A percentile compares a stretch with the other conserved stretches of the same genome.
phyloP scores from a whole-genome alignment of 2,113 vertebrate genomes.

The Megaptera novaeangliae region DNA sequence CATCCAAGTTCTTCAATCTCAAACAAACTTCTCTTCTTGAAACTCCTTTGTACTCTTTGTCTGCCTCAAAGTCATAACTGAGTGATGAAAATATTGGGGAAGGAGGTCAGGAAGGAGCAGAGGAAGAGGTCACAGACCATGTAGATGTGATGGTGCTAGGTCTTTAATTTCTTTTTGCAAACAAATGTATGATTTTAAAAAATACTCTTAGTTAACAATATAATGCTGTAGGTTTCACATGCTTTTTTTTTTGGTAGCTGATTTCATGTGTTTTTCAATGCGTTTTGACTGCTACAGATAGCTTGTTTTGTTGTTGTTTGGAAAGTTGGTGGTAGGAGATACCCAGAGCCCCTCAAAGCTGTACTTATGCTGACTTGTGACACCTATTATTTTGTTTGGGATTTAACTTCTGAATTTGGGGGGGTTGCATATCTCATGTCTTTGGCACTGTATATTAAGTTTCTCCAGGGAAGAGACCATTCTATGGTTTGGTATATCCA shows the following conservation, averaged over 20 bases:
- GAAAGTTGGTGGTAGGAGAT: neutral
- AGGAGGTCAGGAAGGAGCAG: neutral
- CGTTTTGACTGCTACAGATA: neutral
- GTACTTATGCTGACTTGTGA: neutral
- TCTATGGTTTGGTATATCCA: neutral
- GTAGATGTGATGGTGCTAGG: neutral
- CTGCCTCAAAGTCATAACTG: neutral
- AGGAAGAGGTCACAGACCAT: neutral
- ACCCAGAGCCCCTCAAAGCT: neutral
- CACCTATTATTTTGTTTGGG: neutral
- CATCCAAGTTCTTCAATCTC: neutral
- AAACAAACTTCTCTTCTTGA: neutral
- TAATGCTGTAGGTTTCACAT: neutral
- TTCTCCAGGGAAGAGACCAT: neutral
- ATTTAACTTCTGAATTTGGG: slow-evolving; percentile 3
- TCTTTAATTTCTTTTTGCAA: slow-evolving; percentile 4
- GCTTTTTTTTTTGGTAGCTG: neutral
- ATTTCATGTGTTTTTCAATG: slow-evolving; percentile 24
- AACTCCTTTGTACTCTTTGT: neutral
- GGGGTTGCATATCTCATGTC: neutral
- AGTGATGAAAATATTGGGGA: neutral
- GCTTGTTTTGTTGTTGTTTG: neutral
- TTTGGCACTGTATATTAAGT: slow-evolving; percentile 15
- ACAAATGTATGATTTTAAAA: neutral
- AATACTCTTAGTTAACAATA: neutral